Percentiles rank a stretch among this genome's conserved stretches.
These are phyloP conservation scores for Tanypteryx hageni DNA, from an alignment of 2,888 invertebrate genomes.

Conservation along the genomic window DNA sequence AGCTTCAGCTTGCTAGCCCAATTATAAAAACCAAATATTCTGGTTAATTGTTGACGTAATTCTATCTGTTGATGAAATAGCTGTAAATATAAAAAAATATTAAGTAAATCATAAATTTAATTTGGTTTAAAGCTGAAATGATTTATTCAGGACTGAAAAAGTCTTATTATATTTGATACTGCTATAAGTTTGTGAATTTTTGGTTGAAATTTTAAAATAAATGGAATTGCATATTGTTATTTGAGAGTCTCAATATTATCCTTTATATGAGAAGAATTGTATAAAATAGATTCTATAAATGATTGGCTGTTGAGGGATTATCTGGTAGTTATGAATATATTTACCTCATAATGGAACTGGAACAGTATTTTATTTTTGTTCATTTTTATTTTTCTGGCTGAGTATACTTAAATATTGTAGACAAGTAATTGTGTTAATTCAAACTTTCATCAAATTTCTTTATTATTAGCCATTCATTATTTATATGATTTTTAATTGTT, in stretches of 20 bases:
- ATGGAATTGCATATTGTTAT: constrained; percentile 37
- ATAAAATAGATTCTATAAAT: constrained; percentile 5
- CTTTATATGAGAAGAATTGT: neutral
- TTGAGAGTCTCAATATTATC: constrained; percentile 32
- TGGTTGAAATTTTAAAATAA: constrained; percentile 59
- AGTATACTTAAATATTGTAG: too few species aligned
- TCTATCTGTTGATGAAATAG: neutral
- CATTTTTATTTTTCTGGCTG: constrained; percentile 35
- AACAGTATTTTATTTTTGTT: constrained; percentile 21
- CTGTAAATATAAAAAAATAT: constrained; percentile 13
- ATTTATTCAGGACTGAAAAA: constrained; percentile 1
- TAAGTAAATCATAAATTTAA: neutral
- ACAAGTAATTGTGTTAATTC: too few species aligned
- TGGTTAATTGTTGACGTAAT: neutral
- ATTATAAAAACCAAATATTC: neutral
- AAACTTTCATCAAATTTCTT: too few species aligned
- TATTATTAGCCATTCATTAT: too few species aligned
- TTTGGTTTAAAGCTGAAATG: neutral
- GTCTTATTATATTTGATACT: constrained; percentile 51
- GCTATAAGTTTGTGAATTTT: constrained; percentile 41
- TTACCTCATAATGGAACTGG: constrained; percentile 37
- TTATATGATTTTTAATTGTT: too few species aligned
- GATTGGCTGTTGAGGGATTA: constrained; percentile 15
- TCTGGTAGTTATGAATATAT: constrained; percentile 28
- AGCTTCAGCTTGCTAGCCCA: neutral